A percentile compares a stretch with the other conserved stretches of the same genome.
phyloP scores from a whole-genome alignment of 2,797 vertebrate species.

The Helicolenus hilgendorfi region DNA sequence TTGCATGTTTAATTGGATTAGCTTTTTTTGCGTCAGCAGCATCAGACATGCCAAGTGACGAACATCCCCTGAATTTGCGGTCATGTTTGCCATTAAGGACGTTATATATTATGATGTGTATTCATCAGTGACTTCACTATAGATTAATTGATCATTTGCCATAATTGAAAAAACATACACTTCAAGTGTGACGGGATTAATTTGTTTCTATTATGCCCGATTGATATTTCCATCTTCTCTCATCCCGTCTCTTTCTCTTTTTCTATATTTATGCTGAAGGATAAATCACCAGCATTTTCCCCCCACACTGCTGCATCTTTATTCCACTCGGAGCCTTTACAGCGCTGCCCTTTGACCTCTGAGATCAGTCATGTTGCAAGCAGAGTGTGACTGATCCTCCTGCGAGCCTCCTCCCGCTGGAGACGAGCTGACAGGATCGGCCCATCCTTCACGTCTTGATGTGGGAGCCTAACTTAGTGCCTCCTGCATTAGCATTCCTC shows the following conservation, averaged over 20 bases:
- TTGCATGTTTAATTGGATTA: conserved; percentile 15
- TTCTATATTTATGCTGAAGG: background rate
- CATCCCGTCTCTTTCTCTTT: background rate
- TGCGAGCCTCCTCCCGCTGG: background rate
- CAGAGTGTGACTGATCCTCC: conserved; percentile 52
- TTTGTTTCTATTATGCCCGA: conserved; percentile 50
- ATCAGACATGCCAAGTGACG: background rate
- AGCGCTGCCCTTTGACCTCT: conserved; percentile 57
- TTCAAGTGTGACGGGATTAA: conserved; percentile 19
- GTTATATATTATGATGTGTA: conserved; percentile 11
- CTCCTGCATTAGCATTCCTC: conserved; percentile 54
- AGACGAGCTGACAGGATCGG: conserved; percentile 28
- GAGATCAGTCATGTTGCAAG: conserved; percentile 50
- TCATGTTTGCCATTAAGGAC: conserved; percentile 20
- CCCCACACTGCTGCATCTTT: conserved; percentile 28
- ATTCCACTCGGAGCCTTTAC: conserved; percentile 35
- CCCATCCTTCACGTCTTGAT: conserved; percentile 39
- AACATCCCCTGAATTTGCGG: background rate
- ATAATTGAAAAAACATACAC: conserved; percentile 54
- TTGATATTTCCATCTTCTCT: conserved; percentile 49
- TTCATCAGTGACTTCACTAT: conserved; percentile 22
- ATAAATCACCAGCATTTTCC: conserved; percentile 16
- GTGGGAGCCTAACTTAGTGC: conserved; percentile 24
- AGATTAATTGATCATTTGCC: conserved; percentile 57
- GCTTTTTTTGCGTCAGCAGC: background rate